Base-by-base conservation (phyloP, 2,888 invertebrate genomes). In the Halocaridina rubra region DNA sequence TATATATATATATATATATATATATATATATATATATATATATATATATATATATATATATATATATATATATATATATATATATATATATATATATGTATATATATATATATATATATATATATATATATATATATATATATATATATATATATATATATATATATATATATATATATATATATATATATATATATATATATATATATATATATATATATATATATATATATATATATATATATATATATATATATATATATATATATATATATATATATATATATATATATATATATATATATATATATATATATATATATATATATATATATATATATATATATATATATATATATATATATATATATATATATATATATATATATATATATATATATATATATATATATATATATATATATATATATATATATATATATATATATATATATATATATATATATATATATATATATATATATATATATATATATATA, bases 71-170 rank as follows among this genome's bases (percentile, higher is more conserved):
- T 64, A 64, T 27, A 64, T 64, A 27, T 22, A 64, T 64, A 27
- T 64, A 64, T 64, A 64, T 64, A 10, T 64, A 64, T 64, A 64
- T 64, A 64, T 67, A 67, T 67, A 27, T 67, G 30, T 29, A 69
- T 69, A 69, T 69, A 69, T 69, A 69, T 69, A 69, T 69, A 29
- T 69, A 69, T 69, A 69, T 30, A 69, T 69, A 69, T 69, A 69
- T 30, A 69, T 69, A 69, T 69, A 69, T 69, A 69, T 69, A 69
- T 69, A 29, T 69, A 69, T 69, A 29, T 29, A 69, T 30, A 69
- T 30, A 53, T 1, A 53, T 1, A n/a, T n/a, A n/a, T n/a, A n/a
- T n/a, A n/a, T n/a, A n/a, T n/a, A n/a, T 64, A 64, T 64, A 64
- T 27, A 64, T 64, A 27, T 22, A 64, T 64, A 27, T 64, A 64